A percentile compares a stretch with the other conserved stretches of the same genome.
These are phyloP conservation scores for Leistus spinibarbis DNA, from an alignment of 2,888 invertebrate species.

Conservation along the genomic window DNA sequence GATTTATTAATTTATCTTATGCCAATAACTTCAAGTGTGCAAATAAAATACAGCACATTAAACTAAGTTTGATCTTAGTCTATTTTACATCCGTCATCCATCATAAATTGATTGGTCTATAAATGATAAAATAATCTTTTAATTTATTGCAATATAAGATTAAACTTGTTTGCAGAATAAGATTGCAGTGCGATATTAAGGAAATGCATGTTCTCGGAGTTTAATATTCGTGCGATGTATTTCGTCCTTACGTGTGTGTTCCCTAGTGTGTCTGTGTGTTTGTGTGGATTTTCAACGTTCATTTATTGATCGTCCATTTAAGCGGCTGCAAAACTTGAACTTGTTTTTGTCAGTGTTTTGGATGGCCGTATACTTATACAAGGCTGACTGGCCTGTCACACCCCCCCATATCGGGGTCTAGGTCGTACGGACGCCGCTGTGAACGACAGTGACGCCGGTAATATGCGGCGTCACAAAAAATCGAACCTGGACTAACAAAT, in stretches of 20 bases:
- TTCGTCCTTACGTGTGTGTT: not conserved
- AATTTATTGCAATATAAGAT: too few species aligned
- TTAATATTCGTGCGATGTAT: not conserved
- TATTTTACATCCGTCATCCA: too few species aligned
- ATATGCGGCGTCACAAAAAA: not conserved
- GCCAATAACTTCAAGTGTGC: slow-evolving; percentile 1
- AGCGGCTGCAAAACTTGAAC: slow-evolving; percentile 32
- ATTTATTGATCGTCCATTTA: slow-evolving; percentile 31
- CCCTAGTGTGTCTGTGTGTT: slow-evolving; percentile 6
- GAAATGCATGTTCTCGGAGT: not conserved
- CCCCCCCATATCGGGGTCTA: slow-evolving; percentile 15
- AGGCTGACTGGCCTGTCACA: not conserved
- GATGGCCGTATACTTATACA: not conserved
- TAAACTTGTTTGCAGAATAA: too few species aligned
- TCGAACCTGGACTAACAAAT: not conserved
- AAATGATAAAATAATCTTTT: too few species aligned
- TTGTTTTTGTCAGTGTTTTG: slow-evolving; percentile 20
- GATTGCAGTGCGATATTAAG: not conserved
- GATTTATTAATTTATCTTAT: slow-evolving; percentile 23
- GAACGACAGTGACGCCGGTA: not conserved
- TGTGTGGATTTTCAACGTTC: slow-evolving; percentile 25
- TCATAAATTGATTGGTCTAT: too few species aligned
- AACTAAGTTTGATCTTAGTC: too few species aligned
- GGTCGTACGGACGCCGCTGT: slow-evolving; percentile 9
- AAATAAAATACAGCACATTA: slow-evolving; percentile 13